Conservation (phyloP, 2,113 vertebrate genomes). For the Nestor notabilis region DNA sequence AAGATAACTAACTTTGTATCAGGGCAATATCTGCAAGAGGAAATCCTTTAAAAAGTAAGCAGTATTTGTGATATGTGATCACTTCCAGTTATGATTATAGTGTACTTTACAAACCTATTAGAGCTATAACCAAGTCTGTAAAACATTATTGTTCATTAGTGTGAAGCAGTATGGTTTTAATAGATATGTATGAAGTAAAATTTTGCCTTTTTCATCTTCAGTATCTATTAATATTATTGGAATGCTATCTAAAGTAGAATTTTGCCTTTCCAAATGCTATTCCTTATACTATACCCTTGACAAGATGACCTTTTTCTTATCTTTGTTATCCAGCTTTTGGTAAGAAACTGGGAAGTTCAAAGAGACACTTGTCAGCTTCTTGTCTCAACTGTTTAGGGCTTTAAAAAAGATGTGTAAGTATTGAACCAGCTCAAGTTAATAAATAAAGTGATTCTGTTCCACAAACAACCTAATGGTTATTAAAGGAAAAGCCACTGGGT, state of each 20-base stretch:
- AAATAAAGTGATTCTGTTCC: constrained; percentile 12
- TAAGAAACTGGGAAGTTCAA: constrained; percentile 1
- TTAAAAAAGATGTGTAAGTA: constrained; percentile 23
- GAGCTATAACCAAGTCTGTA: background rate
- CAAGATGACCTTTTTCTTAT: constrained; percentile 39
- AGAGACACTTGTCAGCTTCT: constrained; percentile 6
- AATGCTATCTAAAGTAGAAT: background rate
- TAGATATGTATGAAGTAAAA: background rate
- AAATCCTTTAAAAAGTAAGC: background rate
- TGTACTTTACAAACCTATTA: constrained; percentile 11
- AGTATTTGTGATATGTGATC: constrained; percentile 19
- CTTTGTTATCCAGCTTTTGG: constrained; percentile 56
- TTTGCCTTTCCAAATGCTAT: background rate
- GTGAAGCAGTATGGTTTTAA: background rate
- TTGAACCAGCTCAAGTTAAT: constrained; percentile 26
- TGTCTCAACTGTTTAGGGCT: background rate
- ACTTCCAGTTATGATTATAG: background rate
- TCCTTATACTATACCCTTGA: background rate
- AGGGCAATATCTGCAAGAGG: background rate
- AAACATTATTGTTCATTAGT: constrained; percentile 17
- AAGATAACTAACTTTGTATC: background rate
- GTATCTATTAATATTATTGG: background rate
- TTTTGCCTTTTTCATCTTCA: background rate
- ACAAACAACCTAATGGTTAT: background rate
- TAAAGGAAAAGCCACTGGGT: background rate